These are phyloP conservation scores for Sussaba pulchella DNA, from an alignment of 2,888 invertebrate species.

Conservation along the genomic window DNA sequence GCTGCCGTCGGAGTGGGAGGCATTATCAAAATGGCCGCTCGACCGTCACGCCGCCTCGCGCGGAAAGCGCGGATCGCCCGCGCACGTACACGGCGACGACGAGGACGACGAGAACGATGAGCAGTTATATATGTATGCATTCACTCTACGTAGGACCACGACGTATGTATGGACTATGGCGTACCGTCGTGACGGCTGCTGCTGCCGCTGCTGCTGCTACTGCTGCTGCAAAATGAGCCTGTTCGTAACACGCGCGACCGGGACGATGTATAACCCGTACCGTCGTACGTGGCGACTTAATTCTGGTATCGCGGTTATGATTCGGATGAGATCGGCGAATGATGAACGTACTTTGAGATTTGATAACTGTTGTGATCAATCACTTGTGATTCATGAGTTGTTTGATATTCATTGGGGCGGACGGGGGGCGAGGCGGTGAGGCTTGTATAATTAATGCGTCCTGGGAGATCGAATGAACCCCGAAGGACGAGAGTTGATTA, in stretches of 20 bases:
- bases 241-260: slow-evolving; percentile 22
- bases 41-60: slow-evolving; percentile 78
- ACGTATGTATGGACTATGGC: slow-evolving; percentile 12
- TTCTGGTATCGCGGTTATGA: slow-evolving; percentile 44
- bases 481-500: slow-evolving; percentile 15
- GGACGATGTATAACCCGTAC: slow-evolving; percentile 5
- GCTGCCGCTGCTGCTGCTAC: slow-evolving; percentile 23
- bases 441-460: slow-evolving; percentile 51
- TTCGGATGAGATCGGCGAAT: slow-evolving; percentile 7
- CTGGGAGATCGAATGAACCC: slow-evolving; percentile 45
- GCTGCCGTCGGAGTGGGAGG: slow-evolving; percentile 77
- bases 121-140: slow-evolving; percentile 1
- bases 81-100: slow-evolving; percentile 60
- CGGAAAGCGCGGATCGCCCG: slow-evolving; percentile 69
- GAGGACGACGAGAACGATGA: slow-evolving; percentile 45
- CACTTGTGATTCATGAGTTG: slow-evolving; percentile 59
- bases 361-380: slow-evolving; percentile 46
- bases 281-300: slow-evolving; percentile 25
- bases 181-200: not conserved
- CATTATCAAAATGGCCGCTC: slow-evolving; percentile 83
- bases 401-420: slow-evolving; percentile 55
- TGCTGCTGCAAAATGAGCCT: slow-evolving; percentile 40
- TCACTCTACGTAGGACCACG: slow-evolving; percentile 27
- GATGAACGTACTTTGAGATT: slow-evolving; percentile 30
- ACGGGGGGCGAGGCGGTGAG: slow-evolving; percentile 10